phyloP scores from a whole-genome alignment of 2,888 invertebrate genomes.

The Tetragonisca angustula region DNA sequence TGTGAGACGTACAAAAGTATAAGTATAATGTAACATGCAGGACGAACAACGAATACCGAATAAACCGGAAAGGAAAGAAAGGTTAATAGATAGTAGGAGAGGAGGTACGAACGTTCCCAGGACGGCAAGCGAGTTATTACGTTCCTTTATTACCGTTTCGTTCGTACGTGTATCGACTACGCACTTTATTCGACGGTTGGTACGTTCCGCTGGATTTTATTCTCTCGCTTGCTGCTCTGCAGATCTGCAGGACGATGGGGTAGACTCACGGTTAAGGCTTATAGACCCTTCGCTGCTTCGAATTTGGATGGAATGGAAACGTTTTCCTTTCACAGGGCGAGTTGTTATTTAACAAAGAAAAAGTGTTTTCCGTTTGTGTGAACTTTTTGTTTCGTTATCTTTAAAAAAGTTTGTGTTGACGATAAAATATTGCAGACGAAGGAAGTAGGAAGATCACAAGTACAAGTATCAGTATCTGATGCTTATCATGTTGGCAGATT shows the following conservation, averaged over 20 bases:
- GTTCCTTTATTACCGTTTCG: slow-evolving; percentile 70
- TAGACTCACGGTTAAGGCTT: slow-evolving; percentile 17
- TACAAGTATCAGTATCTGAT: accelerated
- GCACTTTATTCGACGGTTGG: slow-evolving; percentile 59
- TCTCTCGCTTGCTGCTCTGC: slow-evolving; percentile 16
- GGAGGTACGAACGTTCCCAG: slow-evolving; percentile 34
- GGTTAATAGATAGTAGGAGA: slow-evolving; percentile 53
- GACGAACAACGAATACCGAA: not conserved
- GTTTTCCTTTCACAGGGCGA: not conserved
- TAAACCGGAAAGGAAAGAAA: slow-evolving; percentile 15
- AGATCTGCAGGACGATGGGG: not conserved
- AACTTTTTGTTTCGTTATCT: not conserved
- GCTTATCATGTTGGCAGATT: no score
- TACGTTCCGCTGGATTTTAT: slow-evolving; percentile 50
- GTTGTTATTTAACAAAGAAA: not conserved
- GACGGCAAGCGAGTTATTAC: slow-evolving; percentile 65
- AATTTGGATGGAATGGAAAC: not conserved
- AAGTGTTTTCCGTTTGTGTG: no score
- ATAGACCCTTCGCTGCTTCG: not conserved
- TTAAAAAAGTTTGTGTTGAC: not conserved
- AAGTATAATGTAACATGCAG: not conserved
- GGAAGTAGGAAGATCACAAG: not conserved
- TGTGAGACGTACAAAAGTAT: not conserved
- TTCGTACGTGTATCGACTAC: slow-evolving; percentile 75
- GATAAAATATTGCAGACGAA: not conserved